Percentiles rank a stretch among this genome's conserved stretches.
Conservation (phyloP, 2,888 invertebrate genomes). For the Diachrysia chrysitis region DNA sequence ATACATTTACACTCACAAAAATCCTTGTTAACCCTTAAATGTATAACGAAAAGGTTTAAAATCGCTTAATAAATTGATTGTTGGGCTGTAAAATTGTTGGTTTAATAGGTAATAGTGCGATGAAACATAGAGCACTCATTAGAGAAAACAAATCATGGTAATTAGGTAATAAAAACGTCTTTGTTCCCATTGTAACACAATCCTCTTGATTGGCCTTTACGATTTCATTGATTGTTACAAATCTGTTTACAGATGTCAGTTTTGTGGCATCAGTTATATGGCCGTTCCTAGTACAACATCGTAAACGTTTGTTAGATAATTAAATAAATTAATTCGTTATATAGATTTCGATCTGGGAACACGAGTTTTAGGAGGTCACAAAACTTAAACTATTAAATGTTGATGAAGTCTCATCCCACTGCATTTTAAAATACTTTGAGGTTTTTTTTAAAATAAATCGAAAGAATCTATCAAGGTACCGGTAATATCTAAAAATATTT, state of each 20-base stretch:
- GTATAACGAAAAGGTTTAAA: slow-evolving; percentile 43
- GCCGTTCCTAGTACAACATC: slow-evolving; percentile 45
- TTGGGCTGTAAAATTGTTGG: slow-evolving; percentile 8
- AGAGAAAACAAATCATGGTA: slow-evolving; percentile 87
- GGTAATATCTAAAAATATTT: too few relatives aligned
- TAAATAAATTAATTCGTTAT: slow-evolving; percentile 58
- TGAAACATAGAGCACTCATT: slow-evolving; percentile 79
- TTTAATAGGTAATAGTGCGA: slow-evolving; percentile 66
- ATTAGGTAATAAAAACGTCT: slow-evolving; percentile 84
- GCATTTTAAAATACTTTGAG: not conserved
- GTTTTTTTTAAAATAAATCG: not conserved
- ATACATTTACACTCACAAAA: slow-evolving; percentile 20
- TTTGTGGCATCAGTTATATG: slow-evolving; percentile 46
- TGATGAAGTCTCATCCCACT: not conserved
- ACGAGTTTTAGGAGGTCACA: not conserved
- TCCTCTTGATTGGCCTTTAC: slow-evolving; percentile 81
- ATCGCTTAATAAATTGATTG: slow-evolving; percentile 15
- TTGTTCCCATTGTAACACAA: slow-evolving; percentile 81
- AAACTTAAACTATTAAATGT: not conserved
- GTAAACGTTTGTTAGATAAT: slow-evolving; percentile 57
- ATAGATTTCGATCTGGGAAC: slow-evolving; percentile 31
- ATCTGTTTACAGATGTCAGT: slow-evolving; percentile 79
- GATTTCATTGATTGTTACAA: slow-evolving; percentile 83
- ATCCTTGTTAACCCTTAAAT: slow-evolving; percentile 20
- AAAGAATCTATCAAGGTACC: too few relatives aligned